Evolutionary conservation across 2,113 vertebrate genomes (phyloP).

Genomic region (Benitochromis conjunctus): DNA sequence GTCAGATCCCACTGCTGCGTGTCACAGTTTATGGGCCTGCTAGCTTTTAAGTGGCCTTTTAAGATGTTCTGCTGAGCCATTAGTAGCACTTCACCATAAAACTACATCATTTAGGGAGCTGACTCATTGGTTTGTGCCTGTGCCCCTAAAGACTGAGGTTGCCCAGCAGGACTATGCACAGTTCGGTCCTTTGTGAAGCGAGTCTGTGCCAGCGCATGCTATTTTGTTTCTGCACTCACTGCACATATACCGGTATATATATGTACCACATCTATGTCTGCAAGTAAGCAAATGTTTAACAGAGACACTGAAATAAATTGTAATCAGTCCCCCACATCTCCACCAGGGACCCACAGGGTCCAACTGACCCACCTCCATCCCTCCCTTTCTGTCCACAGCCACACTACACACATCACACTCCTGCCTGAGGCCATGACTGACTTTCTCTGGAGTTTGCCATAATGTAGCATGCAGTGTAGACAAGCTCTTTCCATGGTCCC

Average conservation of each 20-base stretch:
- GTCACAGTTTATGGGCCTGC: conserved; percentile 61
- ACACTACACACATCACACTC: conserved; percentile 25
- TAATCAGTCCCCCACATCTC: conserved; percentile 58
- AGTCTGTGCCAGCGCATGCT: neutral
- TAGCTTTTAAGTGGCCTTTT: conserved; percentile 69
- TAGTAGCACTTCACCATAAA: conserved; percentile 68
- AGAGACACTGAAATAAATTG: neutral
- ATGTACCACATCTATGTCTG: neutral
- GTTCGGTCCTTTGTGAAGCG: conserved; percentile 22
- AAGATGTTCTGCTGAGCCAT: conserved; percentile 63
- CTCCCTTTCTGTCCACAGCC: conserved; percentile 59
- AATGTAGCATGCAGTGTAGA: conserved; percentile 58
- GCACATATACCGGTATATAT: neutral
- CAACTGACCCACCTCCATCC: conserved; percentile 59
- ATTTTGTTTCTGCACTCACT: neutral
- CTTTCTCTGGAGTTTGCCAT: conserved; percentile 73
- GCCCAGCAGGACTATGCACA: conserved; percentile 30
- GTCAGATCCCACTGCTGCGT: conserved; percentile 53
- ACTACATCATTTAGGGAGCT: conserved; percentile 61
- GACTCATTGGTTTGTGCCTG: conserved; percentile 43
- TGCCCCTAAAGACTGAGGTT: conserved; percentile 41
- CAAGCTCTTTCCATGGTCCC: conserved; percentile 45
- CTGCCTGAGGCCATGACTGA: conserved; percentile 69
- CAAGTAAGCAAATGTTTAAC: conserved; percentile 13
- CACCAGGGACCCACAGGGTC: conserved; percentile 53